phyloP scores from a whole-genome alignment of 2,888 invertebrate species.

The Portevinia maculata region DNA sequence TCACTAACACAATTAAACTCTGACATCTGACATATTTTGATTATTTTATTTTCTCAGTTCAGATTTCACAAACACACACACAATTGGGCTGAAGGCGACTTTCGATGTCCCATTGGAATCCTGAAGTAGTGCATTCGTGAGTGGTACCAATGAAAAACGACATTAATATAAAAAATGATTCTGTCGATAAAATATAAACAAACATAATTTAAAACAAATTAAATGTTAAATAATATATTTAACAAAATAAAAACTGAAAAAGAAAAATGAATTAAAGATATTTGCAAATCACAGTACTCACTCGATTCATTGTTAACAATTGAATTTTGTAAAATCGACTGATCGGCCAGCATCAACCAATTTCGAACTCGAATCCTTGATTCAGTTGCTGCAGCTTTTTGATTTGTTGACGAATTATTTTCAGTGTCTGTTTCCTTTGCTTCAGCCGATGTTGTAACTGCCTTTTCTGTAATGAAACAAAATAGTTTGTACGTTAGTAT shows the following conservation, averaged over 20 bases:
- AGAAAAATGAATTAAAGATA: slow-evolving; percentile 37
- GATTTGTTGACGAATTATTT: slow-evolving; percentile 31
- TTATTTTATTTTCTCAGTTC: no score
- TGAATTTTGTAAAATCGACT: slow-evolving; percentile 79
- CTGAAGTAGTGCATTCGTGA: no score
- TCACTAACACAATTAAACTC: no score
- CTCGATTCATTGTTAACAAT: slow-evolving; percentile 61
- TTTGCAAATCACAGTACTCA: slow-evolving; percentile 58
- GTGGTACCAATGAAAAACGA: no score
- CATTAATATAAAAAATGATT: slow-evolving; percentile 16
- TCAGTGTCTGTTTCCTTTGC: background rate
- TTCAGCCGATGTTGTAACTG: background rate
- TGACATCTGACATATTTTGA: no score
- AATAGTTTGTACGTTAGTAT: slow-evolving; percentile 49
- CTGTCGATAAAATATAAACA: slow-evolving; percentile 39
- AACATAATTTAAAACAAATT: slow-evolving; percentile 45
- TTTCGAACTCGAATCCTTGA: slow-evolving; percentile 82
- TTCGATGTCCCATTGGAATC: no score
- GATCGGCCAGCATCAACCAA: slow-evolving; percentile 82
- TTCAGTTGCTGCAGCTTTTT: slow-evolving; percentile 76
- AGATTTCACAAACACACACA: no score
- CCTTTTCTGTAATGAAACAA: slow-evolving; percentile 50
- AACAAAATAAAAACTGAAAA: slow-evolving; percentile 62
- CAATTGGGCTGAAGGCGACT: no score
- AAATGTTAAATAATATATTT: slow-evolving; percentile 26